phyloP scores from a whole-genome alignment of 2,888 invertebrate species.

The Drosophila gaucha region DNA sequence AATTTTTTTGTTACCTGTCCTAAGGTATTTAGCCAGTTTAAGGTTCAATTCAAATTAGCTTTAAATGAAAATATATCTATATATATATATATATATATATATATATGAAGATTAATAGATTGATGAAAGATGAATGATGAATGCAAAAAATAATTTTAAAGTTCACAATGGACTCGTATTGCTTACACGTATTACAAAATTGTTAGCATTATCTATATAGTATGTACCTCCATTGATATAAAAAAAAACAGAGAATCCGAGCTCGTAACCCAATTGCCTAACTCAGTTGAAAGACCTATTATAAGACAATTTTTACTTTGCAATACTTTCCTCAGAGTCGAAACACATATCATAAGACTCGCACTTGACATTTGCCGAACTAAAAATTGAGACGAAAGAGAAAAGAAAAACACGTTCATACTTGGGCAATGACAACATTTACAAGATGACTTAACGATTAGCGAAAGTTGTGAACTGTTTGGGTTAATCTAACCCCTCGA shows the following conservation, averaged over 20 bases:
- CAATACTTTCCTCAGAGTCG: not conserved
- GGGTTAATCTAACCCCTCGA: not conserved
- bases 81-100: too few relatives aligned
- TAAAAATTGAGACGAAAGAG: not conserved
- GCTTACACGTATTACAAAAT: too few relatives aligned
- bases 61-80: too few relatives aligned
- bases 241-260: not conserved
- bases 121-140: too few relatives aligned
- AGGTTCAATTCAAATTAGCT: too few relatives aligned
- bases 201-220: too few relatives aligned
- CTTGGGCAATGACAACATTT: slow-evolving; percentile 17
- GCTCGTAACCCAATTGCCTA: not conserved
- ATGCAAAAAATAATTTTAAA: too few relatives aligned
- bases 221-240: not conserved
- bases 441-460: slow-evolving; percentile 5
- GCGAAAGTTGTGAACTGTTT: not conserved
- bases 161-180: too few relatives aligned
- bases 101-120: too few relatives aligned
- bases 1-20: too few relatives aligned
- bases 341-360: slow-evolving; percentile 19
- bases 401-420: slow-evolving; percentile 8
- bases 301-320: not conserved
- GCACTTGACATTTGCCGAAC: slow-evolving; percentile 8
- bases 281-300: not conserved
- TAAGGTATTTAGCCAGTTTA: too few relatives aligned